Percentiles rank a stretch among this genome's conserved stretches.
phyloP scores from a whole-genome alignment of 2,797 vertebrate genomes.

The Platyrinchus mystaceus region DNA sequence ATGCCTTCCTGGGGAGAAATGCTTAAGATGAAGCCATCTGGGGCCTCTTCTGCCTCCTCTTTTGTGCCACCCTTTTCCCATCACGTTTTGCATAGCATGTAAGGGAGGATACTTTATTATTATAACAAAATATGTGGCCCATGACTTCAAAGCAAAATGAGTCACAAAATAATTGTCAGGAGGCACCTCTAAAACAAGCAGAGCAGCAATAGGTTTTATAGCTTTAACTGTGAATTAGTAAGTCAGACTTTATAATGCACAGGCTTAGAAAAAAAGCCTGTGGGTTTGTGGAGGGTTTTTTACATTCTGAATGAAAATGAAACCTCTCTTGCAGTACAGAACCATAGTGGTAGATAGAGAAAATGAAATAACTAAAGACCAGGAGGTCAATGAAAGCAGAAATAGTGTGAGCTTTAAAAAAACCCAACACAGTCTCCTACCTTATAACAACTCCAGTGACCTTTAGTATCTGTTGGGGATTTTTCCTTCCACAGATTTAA shows the following conservation, averaged over 20 bases:
- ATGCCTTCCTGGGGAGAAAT: neutral
- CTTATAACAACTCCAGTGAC: neutral
- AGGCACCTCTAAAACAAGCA: slow-evolving; percentile 6
- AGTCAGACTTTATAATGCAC: neutral
- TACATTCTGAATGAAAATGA: neutral
- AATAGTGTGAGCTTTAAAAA: neutral
- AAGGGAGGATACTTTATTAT: neutral
- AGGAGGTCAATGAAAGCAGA: neutral
- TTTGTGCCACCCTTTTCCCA: neutral
- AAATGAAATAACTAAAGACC: neutral
- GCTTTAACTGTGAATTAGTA: neutral
- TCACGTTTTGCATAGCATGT: neutral
- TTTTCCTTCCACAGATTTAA: neutral
- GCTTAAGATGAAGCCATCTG: neutral
- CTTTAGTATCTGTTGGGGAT: neutral
- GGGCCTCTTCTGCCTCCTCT: neutral
- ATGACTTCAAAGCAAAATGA: slow-evolving; percentile 26
- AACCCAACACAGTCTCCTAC: neutral
- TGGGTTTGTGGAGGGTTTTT: neutral
- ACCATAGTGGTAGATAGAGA: neutral
- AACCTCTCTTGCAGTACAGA: neutral
- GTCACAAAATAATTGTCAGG: slow-evolving; percentile 36
- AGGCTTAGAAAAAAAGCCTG: neutral
- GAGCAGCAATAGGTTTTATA: neutral
- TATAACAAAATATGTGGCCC: neutral